Evolutionary conservation across 2,888 invertebrate species (phyloP), one percentile per base, ranked within the genome.

Genomic region (Drosophila ezoana): DNA sequence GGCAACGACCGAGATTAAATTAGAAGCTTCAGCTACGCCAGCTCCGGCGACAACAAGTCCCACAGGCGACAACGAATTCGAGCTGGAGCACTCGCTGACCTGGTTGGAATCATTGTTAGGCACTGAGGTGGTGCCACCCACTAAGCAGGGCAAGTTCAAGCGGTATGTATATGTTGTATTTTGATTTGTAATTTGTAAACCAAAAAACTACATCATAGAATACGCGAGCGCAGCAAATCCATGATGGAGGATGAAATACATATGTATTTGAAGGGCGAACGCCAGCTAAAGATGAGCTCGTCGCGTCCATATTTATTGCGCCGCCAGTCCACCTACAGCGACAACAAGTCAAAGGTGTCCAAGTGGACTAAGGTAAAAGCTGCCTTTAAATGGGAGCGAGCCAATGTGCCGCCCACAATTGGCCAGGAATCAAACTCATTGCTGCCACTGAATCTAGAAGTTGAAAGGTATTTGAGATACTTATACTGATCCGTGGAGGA

Each of bases 281-380:
- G 87, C 0, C 78, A 80, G 35, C 32, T 66, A 3, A 90, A 87
- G 66, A 18, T 64, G 9, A 73, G 51, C 62, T 53, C 72, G 0
- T 78, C 89, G 5, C 73, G 89, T 8, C 84, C 85, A 0, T 87
- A 90, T 37, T 67, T 89, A 14, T 58, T 91, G 56, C 87, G 92
- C 1, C 90, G 92, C 3, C 92, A 91, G 71, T 92, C 92, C 80
- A 91, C 91, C 10, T 92, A 91, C 60, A 89, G 89, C 41, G 92
- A 92, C 69, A 90, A 89, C 60, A 92, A 92, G 70, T 90, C 92
- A 5, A 92, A 92, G 68, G 92, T 92, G 0, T 97, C 97, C 0
- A 97, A 97, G 90, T 97, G 97, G 97, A 97, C 96, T 0, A 95
- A 95, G 92, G 97, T 97, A 10, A 97, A 97, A 91, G 96, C 97